Evolutionary conservation across 2,113 vertebrate species (phyloP).

Genomic region (Colaptes auratus): DNA sequence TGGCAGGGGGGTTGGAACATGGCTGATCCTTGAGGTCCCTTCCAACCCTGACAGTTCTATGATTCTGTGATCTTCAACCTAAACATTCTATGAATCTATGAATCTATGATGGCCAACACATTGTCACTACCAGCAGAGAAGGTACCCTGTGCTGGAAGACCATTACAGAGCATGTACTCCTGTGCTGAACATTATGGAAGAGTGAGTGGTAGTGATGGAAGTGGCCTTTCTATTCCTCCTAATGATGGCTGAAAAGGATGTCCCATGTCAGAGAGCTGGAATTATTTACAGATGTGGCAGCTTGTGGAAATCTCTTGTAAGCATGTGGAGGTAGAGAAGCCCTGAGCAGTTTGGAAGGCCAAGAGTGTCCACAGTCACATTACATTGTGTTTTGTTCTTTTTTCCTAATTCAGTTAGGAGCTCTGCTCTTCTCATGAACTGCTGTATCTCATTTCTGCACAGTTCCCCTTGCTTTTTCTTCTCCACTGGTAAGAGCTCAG

Average conservation of each 20-base stretch:
- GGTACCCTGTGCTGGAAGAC: neutral
- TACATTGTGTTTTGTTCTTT: neutral
- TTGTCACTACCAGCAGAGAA: neutral
- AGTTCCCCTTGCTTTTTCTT: neutral
- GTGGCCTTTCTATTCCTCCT: neutral
- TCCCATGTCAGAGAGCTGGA: neutral
- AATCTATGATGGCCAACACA: neutral
- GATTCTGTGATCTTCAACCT: too few species aligned
- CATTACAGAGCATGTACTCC: neutral
- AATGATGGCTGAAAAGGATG: neutral
- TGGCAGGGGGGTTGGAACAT: too few species aligned
- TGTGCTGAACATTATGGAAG: neutral
- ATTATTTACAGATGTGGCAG: constrained; percentile 4
- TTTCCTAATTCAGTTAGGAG: neutral
- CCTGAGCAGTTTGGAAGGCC: neutral
- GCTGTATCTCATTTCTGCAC: neutral
- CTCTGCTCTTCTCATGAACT: neutral
- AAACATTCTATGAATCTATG: too few species aligned
- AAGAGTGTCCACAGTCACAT: neutral
- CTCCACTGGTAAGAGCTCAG: neutral
- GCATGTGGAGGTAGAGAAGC: neutral
- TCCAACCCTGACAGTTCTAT: too few species aligned
- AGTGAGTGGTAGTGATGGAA: neutral
- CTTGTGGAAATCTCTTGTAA: neutral
- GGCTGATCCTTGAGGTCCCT: too few species aligned